These are phyloP conservation scores for Oriolus oriolus DNA, from an alignment of 2,113 vertebrate species.

Conservation along the genomic window DNA sequence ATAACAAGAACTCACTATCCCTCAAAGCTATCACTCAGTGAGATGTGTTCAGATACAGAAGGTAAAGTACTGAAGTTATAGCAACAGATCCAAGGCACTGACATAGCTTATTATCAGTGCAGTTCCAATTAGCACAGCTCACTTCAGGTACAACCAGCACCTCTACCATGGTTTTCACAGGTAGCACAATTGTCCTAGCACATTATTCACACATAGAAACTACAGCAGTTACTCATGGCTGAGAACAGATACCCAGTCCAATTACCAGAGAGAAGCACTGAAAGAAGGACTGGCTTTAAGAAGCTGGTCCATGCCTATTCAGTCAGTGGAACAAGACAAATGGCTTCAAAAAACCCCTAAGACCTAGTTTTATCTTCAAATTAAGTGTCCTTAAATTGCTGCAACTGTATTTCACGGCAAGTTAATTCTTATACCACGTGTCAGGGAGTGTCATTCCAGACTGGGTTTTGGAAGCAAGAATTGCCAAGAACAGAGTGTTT, in stretches of 20 bases:
- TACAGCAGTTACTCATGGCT: not conserved
- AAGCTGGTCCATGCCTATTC: not conserved
- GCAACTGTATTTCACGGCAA: not conserved
- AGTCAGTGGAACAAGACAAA: not conserved
- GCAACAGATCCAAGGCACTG: not conserved
- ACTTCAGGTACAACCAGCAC: not conserved
- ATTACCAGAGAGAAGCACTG: not conserved
- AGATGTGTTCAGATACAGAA: not conserved
- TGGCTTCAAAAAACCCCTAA: not conserved
- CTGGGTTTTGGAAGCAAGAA: not conserved
- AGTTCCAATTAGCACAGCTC: not conserved
- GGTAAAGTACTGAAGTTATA: not conserved
- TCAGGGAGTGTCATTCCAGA: not conserved
- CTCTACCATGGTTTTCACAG: not conserved
- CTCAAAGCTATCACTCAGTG: not conserved
- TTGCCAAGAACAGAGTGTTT: not conserved
- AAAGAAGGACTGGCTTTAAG: not conserved
- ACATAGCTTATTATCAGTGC: not conserved
- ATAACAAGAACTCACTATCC: not conserved
- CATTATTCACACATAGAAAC: not conserved
- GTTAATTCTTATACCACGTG: not conserved
- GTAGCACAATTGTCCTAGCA: not conserved
- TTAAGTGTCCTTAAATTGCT: not conserved
- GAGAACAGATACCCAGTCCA: not conserved
- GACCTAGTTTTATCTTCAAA: not conserved